phyloP scores from a whole-genome alignment of 1,140 invertebrate genomes.

The Dufourea novaeangliae region DNA sequence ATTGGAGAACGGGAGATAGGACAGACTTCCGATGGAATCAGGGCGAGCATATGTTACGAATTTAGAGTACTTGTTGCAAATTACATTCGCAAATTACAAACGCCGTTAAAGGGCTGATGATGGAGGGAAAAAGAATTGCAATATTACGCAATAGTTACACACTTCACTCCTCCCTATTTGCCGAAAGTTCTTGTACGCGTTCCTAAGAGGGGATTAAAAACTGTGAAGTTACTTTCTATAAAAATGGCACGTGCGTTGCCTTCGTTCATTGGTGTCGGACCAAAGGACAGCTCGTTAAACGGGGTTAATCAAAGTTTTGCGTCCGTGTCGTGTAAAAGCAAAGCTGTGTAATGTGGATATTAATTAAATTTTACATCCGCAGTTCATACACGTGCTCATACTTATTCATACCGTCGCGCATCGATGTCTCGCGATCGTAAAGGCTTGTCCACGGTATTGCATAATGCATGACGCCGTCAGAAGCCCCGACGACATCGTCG shows the following conservation, averaged over 20 bases:
- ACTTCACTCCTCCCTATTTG: no score
- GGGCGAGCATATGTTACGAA: no score
- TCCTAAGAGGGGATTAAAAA: not conserved
- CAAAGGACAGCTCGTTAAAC: not conserved
- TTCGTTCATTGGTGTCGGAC: not conserved
- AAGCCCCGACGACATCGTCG: not conserved
- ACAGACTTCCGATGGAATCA: not conserved
- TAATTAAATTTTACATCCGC: conserved; percentile 24
- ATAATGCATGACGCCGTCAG: conserved; percentile 17
- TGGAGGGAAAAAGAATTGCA: no score
- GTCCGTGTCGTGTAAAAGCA: not conserved
- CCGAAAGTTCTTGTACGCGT: no score
- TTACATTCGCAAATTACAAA: no score
- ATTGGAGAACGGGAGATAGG: not conserved
- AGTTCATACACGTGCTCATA: not conserved
- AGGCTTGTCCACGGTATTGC: not conserved
- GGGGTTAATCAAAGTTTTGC: conserved; percentile 17
- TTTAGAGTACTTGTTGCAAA: not conserved
- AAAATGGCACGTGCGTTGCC: not conserved
- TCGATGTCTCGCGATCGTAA: not conserved
- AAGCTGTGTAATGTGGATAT: conserved; percentile 2
- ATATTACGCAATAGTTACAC: no score
- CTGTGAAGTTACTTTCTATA: not conserved
- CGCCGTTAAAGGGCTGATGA: no score
- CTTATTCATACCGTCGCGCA: conserved; percentile 7